Evolutionary conservation across 92 coral and sea anemone genomes (phyloP).

Genomic region (Heteractis magnifica): DNA sequence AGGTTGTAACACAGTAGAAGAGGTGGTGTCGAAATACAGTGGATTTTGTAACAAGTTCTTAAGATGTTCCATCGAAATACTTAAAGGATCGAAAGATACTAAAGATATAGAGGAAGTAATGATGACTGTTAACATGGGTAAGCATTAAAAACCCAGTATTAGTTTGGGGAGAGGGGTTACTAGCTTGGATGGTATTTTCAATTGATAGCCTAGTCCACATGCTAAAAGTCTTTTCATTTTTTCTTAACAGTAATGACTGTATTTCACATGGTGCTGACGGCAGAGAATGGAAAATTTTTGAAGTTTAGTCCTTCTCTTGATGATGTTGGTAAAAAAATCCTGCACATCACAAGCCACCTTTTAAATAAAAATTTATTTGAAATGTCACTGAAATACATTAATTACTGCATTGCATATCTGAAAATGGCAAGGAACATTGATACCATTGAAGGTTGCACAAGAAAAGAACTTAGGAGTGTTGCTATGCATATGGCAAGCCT

Average conservation of each 20-base stretch:
- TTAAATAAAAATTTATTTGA: constrained; percentile 46
- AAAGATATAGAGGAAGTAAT: constrained; percentile 48
- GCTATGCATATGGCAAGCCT: constrained; percentile 51
- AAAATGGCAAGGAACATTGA: constrained; percentile 49
- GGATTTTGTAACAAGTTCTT: constrained; percentile 68
- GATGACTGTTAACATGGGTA: constrained; percentile 61
- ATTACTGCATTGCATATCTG: constrained; percentile 53
- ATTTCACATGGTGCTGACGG: constrained; percentile 49
- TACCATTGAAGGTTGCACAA: constrained; percentile 27
- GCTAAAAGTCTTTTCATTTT: neutral
- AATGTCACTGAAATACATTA: constrained; percentile 55
- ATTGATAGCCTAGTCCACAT: too few relatives aligned
- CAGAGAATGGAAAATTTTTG: constrained; percentile 56
- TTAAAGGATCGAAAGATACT: constrained; percentile 57
- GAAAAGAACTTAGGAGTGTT: constrained; percentile 50
- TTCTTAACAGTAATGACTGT: constrained; percentile 40
- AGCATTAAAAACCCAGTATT: neutral
- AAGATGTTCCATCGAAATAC: constrained; percentile 73
- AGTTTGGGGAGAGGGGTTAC: neutral
- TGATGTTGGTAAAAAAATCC: constrained; percentile 65
- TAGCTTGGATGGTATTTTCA: too few relatives aligned
- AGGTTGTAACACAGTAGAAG: constrained; percentile 53
- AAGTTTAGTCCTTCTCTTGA: constrained; percentile 57
- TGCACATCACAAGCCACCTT: constrained; percentile 57
- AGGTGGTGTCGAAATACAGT: constrained; percentile 68